Evolutionary conservation across 2,113 vertebrate species (phyloP).

Genomic region (Macquaria ambigua): DNA sequence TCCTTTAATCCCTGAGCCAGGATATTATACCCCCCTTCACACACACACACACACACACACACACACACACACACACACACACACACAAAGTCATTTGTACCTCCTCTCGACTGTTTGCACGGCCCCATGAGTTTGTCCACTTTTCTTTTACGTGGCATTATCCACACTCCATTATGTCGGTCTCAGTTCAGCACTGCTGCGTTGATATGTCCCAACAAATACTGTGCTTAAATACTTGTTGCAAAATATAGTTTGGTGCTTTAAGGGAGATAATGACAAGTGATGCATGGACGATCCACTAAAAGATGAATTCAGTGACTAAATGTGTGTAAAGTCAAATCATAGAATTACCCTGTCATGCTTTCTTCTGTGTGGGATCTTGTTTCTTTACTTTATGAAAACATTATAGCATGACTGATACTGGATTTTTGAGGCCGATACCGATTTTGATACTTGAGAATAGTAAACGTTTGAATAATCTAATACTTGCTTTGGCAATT

Average conservation of each 20-base stretch:
- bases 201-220: background rate
- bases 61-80: conserved; percentile 1
- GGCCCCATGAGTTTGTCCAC: conserved; percentile 34
- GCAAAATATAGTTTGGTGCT: background rate
- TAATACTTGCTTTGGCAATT: background rate
- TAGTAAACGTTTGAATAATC: background rate
- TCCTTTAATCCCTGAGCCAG: conserved; percentile 77
- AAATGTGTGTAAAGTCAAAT: background rate
- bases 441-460: background rate
- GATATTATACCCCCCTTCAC: conserved; percentile 58
- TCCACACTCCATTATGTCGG: conserved; percentile 27
- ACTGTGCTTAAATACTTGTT: background rate
- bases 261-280: background rate
- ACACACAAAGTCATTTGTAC: conserved; percentile 22
- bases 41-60: conserved; percentile 1
- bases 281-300: background rate
- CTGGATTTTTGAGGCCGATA: background rate
- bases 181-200: background rate
- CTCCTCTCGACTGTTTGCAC: background rate
- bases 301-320: background rate
- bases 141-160: conserved; percentile 42
- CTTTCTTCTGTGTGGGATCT: background rate
- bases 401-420: background rate
- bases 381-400: background rate
- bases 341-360: background rate